These are phyloP conservation scores for Eupsilia transversa DNA, from an alignment of 2,888 invertebrate species.

Conservation along the genomic window DNA sequence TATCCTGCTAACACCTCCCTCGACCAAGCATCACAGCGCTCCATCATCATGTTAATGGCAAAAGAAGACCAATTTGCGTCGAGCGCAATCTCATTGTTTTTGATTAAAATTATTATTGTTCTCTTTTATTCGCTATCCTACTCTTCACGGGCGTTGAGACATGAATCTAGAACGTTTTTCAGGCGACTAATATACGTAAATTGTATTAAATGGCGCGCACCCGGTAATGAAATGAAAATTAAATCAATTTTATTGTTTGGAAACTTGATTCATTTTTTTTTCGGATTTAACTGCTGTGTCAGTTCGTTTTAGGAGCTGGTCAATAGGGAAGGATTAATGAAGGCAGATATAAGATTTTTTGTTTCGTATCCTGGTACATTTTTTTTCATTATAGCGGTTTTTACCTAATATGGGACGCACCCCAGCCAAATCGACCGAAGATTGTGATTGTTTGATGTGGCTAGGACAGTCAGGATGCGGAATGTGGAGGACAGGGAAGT, in stretches of 20 bases:
- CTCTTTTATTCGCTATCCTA: slow-evolving; percentile 74
- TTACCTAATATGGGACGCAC: background rate
- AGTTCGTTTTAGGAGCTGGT: slow-evolving; percentile 23
- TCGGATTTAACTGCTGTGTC: slow-evolving; percentile 28
- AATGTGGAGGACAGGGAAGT: too few relatives aligned
- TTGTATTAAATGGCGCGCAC: slow-evolving; percentile 68
- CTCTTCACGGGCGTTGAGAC: slow-evolving; percentile 68
- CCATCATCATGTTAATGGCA: slow-evolving; percentile 84
- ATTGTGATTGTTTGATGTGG: too few relatives aligned
- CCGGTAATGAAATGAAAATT: slow-evolving; percentile 72
- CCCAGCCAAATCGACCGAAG: too few relatives aligned
- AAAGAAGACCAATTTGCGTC: slow-evolving; percentile 86
- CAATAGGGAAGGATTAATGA: slow-evolving; percentile 39
- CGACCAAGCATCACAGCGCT: slow-evolving; percentile 75
- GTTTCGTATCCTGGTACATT: background rate
- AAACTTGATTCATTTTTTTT: slow-evolving; percentile 45
- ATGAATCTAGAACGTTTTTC: slow-evolving; percentile 66
- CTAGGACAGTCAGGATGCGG: too few relatives aligned
- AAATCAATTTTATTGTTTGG: slow-evolving; percentile 71
- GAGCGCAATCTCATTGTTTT: slow-evolving; percentile 87
- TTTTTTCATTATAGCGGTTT: background rate
- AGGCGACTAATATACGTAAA: slow-evolving; percentile 60
- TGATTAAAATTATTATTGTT: slow-evolving; percentile 89
- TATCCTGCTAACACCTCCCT: slow-evolving; percentile 67
- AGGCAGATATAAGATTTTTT: background rate